Evolutionary conservation across 2,797 vertebrate species (phyloP).

Genomic region (Oceanodroma leucorhoa): DNA sequence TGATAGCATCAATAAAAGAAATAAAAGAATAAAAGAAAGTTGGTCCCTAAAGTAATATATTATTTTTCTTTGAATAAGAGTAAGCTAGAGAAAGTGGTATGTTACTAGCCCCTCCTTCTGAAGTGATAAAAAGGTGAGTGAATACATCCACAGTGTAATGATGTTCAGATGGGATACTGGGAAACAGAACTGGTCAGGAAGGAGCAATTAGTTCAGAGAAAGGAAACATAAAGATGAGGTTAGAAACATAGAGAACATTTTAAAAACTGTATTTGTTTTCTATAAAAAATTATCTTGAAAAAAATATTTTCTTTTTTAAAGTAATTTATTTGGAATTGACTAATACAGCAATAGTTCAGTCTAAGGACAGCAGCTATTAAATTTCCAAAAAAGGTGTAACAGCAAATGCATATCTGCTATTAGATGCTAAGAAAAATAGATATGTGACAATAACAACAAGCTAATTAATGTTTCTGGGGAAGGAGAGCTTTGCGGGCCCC

Average conservation of each 20-base stretch:
- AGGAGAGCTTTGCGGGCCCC: background rate
- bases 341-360: background rate
- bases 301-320: background rate
- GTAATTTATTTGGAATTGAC: background rate
- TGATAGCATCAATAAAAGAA: background rate
- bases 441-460: background rate
- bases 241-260: background rate
- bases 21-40: background rate
- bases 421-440: background rate
- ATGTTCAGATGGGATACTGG: background rate
- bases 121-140: background rate
- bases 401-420: background rate
- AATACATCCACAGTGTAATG: background rate
- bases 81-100: background rate
- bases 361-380: background rate
- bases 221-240: background rate
- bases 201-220: background rate
- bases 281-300: background rate
- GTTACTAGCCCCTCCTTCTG: background rate
- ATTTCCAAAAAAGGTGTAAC: background rate
- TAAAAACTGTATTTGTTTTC: background rate
- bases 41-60: background rate
- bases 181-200: constrained; percentile 2
- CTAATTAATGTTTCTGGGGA: background rate
- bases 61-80: background rate